phyloP scores from a whole-genome alignment of 2,888 invertebrate genomes.

The Phymatocera aterrima region DNA sequence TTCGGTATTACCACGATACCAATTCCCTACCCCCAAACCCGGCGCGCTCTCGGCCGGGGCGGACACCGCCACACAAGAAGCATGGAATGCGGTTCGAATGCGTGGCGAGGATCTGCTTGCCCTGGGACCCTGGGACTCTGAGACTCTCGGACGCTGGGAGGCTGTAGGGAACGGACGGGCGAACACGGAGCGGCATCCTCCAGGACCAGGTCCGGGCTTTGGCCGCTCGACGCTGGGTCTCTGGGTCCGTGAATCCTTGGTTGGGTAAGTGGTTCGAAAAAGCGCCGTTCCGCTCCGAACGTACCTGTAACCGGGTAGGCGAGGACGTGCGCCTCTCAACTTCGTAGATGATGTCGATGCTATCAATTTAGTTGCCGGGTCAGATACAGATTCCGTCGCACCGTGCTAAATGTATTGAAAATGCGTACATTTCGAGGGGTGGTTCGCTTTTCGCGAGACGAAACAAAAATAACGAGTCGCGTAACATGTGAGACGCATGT shows the following conservation, averaged over 20 bases:
- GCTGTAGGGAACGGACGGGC: slow-evolving; percentile 4
- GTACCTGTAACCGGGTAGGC: not conserved
- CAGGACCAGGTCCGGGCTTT: not conserved
- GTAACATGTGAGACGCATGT: no score
- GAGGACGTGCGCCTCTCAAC: slow-evolving; percentile 33
- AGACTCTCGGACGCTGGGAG: slow-evolving; percentile 2
- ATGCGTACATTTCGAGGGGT: no score
- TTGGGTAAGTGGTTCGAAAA: not conserved
- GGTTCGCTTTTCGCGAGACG: no score
- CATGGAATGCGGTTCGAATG: slow-evolving; percentile 49
- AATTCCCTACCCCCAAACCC: no score
- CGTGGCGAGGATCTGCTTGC: slow-evolving; percentile 44
- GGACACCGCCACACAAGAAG: slow-evolving; percentile 46
- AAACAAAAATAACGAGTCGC: no score
- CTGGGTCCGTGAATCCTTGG: not conserved
- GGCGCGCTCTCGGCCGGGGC: slow-evolving; percentile 14
- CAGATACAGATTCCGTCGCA: not conserved
- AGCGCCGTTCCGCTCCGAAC: not conserved
- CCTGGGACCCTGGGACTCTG: no score
- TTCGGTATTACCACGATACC: no score
- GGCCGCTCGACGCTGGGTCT: not conserved
- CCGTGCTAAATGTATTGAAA: not conserved
- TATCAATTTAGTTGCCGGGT: slow-evolving; percentile 19
- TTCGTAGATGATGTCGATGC: slow-evolving; percentile 30
- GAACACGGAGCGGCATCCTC: not conserved